Conservation (phyloP, 2,888 invertebrate species). For the Diplolepis rosae region DNA sequence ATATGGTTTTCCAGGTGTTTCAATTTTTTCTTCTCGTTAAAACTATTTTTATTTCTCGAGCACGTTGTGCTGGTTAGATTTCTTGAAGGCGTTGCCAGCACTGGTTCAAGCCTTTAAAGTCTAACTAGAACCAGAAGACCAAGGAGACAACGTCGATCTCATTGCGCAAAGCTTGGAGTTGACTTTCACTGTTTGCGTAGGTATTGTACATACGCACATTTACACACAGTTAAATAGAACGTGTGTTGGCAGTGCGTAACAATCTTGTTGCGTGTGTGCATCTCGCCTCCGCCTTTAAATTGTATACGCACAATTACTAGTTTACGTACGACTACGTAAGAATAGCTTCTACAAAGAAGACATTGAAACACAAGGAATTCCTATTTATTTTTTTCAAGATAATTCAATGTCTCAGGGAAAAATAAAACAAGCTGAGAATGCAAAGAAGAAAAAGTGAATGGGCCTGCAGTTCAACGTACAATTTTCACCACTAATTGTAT, state of each 20-base stretch:
- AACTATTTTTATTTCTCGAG: conserved; percentile 16
- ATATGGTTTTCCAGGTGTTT: not conserved
- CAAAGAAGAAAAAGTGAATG: not conserved
- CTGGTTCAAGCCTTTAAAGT: conserved; percentile 67
- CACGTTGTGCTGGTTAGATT: conserved; percentile 40
- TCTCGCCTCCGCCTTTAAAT: conserved; percentile 9
- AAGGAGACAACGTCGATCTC: conserved; percentile 65
- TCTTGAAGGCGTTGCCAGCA: conserved; percentile 52
- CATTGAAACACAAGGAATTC: conserved; percentile 11
- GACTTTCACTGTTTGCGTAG: conserved; percentile 65
- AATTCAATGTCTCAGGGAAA: conserved; percentile 22
- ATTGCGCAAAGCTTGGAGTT: conserved; percentile 67
- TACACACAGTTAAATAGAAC: not conserved
- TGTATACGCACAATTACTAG: conserved; percentile 13
- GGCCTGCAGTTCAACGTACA: not conserved
- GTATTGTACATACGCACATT: conserved; percentile 28
- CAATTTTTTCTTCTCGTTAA: not conserved
- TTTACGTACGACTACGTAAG: conserved; percentile 21
- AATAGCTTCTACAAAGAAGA: conserved; percentile 26
- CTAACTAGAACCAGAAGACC: conserved; percentile 56
- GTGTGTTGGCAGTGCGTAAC: conserved; percentile 25
- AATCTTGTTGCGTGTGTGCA: conserved; percentile 11
- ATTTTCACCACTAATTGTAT: not conserved
- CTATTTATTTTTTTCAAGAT: conserved; percentile 26
- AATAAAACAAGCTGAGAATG: not conserved